Evolutionary conservation across 2,888 invertebrate species (phyloP).

Genomic region (Stegophylla sp.): DNA sequence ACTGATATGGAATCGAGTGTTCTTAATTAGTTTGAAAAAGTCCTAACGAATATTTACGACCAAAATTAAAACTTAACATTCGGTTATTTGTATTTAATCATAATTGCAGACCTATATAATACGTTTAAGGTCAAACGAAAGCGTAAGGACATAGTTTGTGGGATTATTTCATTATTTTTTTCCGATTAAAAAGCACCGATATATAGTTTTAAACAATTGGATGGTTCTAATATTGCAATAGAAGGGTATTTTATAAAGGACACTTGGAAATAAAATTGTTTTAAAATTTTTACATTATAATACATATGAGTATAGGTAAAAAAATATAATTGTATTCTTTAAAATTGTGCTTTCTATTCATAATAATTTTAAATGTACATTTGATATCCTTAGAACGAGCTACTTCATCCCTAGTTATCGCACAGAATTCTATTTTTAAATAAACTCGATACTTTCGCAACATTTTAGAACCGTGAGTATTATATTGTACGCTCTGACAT

Average conservation of each 20-base stretch:
- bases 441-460: too few species aligned
- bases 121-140: background rate
- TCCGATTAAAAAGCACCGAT: background rate
- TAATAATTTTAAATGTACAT: too few species aligned
- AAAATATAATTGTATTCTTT: too few species aligned
- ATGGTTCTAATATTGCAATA: background rate
- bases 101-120: background rate
- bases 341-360: too few species aligned
- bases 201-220: background rate
- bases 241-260: background rate
- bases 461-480: too few species aligned
- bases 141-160: background rate
- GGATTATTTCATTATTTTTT: background rate
- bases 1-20: background rate
- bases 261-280: too few species aligned
- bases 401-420: too few species aligned
- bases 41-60: background rate
- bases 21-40: constrained; percentile 17
- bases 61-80: background rate
- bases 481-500: background rate
- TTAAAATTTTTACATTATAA: too few species aligned
- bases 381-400: too few species aligned
- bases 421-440: too few species aligned
- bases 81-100: background rate
- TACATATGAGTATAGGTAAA: too few species aligned